Conservation (phyloP, 2,113 vertebrate genomes). For the Vanacampus margaritifer region DNA sequence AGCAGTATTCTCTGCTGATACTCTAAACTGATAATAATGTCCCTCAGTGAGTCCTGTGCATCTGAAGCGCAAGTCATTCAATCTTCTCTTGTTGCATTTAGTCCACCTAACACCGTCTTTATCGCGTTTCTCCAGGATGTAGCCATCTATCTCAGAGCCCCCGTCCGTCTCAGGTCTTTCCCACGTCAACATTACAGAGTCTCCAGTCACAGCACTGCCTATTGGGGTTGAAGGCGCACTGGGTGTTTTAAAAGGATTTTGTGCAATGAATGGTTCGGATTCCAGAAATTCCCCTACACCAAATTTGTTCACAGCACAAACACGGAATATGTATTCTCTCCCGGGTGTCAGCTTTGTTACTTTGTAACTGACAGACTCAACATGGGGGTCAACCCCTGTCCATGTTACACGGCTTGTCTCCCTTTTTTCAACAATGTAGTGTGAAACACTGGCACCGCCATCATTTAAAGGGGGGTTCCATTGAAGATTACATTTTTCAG, state of each 20-base stretch:
- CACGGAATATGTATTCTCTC: constrained; percentile 96
- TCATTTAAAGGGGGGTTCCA: constrained; percentile 92
- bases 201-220: constrained; percentile 85
- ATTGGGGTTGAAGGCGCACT: constrained; percentile 86
- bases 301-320: constrained; percentile 94
- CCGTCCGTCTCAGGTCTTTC: constrained; percentile 86
- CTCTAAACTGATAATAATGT: constrained; percentile 93
- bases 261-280: constrained; percentile 87
- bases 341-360: constrained; percentile 89
- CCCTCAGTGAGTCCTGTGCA: constrained; percentile 87
- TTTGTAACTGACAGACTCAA: constrained; percentile 91
- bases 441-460: constrained; percentile 86
- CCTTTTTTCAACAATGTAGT: constrained; percentile 95
- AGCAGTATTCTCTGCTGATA: constrained; percentile 93
- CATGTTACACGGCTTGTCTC: constrained; percentile 95
- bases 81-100: constrained; percentile 94
- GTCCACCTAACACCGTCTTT: constrained; percentile 95
- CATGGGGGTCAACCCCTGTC: constrained; percentile 87
- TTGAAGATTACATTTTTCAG: constrained; percentile 92
- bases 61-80: constrained; percentile 87
- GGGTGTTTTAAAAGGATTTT: constrained; percentile 89
- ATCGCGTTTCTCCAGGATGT: constrained; percentile 92
- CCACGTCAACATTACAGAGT: constrained; percentile 91
- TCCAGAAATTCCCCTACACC: constrained; percentile 91
- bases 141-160: constrained; percentile 93